These are phyloP conservation scores for Chrysopilus asiliformis DNA, from an alignment of 2,888 invertebrate species.

Conservation along the genomic window DNA sequence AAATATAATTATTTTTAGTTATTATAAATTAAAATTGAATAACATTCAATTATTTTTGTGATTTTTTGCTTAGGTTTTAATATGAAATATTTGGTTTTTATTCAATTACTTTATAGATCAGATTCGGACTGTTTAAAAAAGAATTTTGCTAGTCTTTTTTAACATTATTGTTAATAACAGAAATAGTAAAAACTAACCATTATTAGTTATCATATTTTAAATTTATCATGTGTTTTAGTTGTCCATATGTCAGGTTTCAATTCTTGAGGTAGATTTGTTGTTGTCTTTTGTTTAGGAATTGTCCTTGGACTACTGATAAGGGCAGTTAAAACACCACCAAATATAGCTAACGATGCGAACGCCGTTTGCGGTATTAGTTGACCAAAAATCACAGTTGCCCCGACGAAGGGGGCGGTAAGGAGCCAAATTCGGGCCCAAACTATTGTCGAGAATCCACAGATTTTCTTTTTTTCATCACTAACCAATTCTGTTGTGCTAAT, in stretches of 20 bases:
- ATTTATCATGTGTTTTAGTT: constrained; percentile 27
- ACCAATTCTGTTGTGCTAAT: constrained; percentile 36
- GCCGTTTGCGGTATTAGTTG: constrained; percentile 33
- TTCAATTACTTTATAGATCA: no score
- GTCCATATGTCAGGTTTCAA: constrained; percentile 35
- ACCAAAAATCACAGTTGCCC: constrained; percentile 32
- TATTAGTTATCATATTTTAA: constrained; percentile 8
- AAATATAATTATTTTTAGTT: no score
- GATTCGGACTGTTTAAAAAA: no score
- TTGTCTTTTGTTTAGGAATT: constrained; percentile 22
- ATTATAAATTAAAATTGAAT: no score
- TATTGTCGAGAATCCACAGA: constrained; percentile 33
- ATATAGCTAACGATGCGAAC: constrained; percentile 29
- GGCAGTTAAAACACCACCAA: constrained; percentile 29
- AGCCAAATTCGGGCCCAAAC: constrained; percentile 37
- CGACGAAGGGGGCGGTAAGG: constrained; percentile 34
- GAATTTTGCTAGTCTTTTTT: no score
- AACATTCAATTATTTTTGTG: no score
- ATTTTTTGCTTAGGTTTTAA: no score
- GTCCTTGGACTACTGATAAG: constrained; percentile 34
- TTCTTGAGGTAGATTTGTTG: constrained; percentile 34
- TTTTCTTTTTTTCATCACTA: constrained; percentile 29
- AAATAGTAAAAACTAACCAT: no score
- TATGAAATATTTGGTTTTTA: no score
- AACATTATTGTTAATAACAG: no score